Evolutionary conservation across 2,113 vertebrate genomes (phyloP), one percentile per base, ranked within the genome.

Genomic region (Callospermophilus lateralis): DNA sequence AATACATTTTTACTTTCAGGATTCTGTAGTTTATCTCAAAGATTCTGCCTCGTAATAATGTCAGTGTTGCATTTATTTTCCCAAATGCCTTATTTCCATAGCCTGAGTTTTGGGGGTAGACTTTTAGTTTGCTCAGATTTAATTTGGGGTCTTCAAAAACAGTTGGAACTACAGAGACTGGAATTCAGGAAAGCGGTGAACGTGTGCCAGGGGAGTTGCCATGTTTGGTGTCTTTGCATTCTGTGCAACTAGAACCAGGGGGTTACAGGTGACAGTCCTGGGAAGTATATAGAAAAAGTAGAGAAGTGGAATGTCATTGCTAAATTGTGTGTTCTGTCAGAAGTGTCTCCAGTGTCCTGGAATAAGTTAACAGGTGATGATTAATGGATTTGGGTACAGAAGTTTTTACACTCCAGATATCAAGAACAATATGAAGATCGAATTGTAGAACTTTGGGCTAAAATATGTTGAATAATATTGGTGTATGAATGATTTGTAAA

Each of bases 31-130:
- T 94, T 92, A 45, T 92, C 88, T 90, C 15, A 77, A 85, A 74
- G 67, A 80, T 90, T 85, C 84, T 93, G 30, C 13, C 37, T 88
- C 90, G 6, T 78, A 80, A 65, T 81, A 81, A 79, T 96, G 65
- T 90, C 28, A 68, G 3, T 63, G 34, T 83, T 65, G 72, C 19
- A 3, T 91, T 90, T 84, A 12, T 84, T 20, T 85, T 80, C 53
- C 39, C 20, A 86, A 72, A 87, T 74, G 24, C 42, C 45, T 93
- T 68, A 32, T 78, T 85, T 61, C 34, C 86, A 51, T 67, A 79
- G 68, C 34, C 74, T 37, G 28, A 51, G 42, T 51, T 51, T 81
- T 55, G 0, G 2, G 34, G 9, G 17, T 11, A 48, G 87, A 7
- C 12, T 78, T 63, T 93, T 79, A 30, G 67, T 86, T 95, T 78